These are phyloP conservation scores for Melanaphis sacchari DNA, from an alignment of 1,140 invertebrate genomes.

Conservation along the genomic window DNA sequence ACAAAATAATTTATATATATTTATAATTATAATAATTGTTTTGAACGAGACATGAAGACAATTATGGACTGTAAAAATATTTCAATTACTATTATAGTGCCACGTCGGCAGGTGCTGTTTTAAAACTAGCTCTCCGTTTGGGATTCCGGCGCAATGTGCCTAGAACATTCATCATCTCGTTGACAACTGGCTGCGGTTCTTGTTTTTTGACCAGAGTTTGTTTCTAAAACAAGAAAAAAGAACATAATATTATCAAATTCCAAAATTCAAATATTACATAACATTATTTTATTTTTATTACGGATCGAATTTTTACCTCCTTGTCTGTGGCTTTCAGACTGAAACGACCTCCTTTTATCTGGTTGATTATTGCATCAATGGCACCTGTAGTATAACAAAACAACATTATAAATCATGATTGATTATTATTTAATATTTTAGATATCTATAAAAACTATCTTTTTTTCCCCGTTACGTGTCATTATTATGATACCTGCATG, in stretches of 20 bases:
- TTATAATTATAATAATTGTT: neutral
- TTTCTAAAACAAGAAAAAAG: slow-evolving; percentile 62
- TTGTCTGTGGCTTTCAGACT: slow-evolving; percentile 69
- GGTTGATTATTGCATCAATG: slow-evolving; percentile 77
- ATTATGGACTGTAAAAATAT: neutral
- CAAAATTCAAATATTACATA: neutral
- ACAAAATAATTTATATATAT: neutral
- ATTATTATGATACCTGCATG: neutral
- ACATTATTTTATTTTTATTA: neutral
- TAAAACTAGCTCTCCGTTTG: slow-evolving; percentile 51
- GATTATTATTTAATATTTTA: neutral
- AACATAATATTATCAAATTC: neutral
- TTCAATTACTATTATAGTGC: neutral
- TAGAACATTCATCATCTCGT: slow-evolving; percentile 76
- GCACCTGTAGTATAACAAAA: slow-evolving; percentile 64
- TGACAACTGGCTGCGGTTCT: slow-evolving; percentile 71
- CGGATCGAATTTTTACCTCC: slow-evolving; percentile 65
- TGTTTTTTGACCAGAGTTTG: slow-evolving; percentile 66
- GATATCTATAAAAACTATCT: too few species aligned
- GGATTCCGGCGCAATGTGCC: slow-evolving; percentile 72
- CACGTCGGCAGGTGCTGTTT: slow-evolving; percentile 31
- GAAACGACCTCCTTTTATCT: slow-evolving; percentile 78
- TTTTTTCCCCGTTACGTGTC: too few species aligned
- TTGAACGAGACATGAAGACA: neutral
- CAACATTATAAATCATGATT: neutral